Conservation (phyloP, 2,888 invertebrate species). For the Schrankia costaestrigalis region DNA sequence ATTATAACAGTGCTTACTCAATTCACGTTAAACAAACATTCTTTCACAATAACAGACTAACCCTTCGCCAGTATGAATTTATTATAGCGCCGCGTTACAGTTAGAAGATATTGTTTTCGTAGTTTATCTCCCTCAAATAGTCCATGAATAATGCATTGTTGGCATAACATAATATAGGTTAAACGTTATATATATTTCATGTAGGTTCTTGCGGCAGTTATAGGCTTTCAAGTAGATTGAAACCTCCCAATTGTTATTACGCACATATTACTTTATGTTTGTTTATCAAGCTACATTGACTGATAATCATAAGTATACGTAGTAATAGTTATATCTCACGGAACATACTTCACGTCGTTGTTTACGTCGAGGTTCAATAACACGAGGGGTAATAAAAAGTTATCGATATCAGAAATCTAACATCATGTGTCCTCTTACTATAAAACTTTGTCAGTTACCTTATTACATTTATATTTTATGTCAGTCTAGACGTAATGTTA, state of each 20-base stretch:
- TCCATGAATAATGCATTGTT: slow-evolving; percentile 61
- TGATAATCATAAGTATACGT: slow-evolving; percentile 12
- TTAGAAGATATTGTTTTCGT: slow-evolving; percentile 36
- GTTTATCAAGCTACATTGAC: slow-evolving; percentile 21
- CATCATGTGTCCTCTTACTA: slow-evolving; percentile 15
- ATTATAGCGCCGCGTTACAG: slow-evolving; percentile 28
- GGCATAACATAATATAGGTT: slow-evolving; percentile 40
- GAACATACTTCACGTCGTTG: slow-evolving; percentile 12
- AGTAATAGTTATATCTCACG: slow-evolving; percentile 7
- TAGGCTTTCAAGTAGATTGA: slow-evolving; percentile 66
- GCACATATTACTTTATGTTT: slow-evolving; percentile 36
- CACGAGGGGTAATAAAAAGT: slow-evolving; percentile 23
- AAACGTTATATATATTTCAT: slow-evolving; percentile 35
- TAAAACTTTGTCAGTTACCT: slow-evolving; percentile 27
- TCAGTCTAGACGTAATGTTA: slow-evolving; percentile 18
- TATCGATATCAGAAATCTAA: slow-evolving; percentile 29
- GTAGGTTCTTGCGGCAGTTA: slow-evolving; percentile 26
- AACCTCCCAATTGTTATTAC: slow-evolving; percentile 48
- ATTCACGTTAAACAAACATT: slow-evolving; percentile 26
- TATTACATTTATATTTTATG: slow-evolving; percentile 29
- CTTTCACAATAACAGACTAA: slow-evolving; percentile 31
- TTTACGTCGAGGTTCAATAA: slow-evolving; percentile 19
- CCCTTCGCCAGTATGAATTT: slow-evolving; percentile 38
- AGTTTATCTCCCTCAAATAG: slow-evolving; percentile 41
- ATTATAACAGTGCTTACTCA: slow-evolving; percentile 11